phyloP scores from a whole-genome alignment of 1,140 invertebrate species.

The Phthorimaea operculella region DNA sequence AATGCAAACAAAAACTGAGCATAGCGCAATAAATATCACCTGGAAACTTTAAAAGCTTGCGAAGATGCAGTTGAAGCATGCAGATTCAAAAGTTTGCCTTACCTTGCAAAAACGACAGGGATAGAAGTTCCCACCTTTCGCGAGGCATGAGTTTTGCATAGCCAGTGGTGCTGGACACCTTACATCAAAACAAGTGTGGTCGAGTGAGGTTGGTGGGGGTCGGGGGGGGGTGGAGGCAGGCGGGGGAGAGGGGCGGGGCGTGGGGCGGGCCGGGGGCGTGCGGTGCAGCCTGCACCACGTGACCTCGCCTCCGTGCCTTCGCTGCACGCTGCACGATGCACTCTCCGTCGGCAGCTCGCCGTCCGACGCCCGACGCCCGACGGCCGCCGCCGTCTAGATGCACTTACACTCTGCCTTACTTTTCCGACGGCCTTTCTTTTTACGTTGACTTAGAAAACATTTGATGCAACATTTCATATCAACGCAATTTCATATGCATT shows the following conservation, averaged over 20 bases:
- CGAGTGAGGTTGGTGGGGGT: conserved; percentile 24
- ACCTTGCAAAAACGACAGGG: conserved; percentile 21
- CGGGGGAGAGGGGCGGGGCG: conserved; percentile 27
- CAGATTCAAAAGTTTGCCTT: conserved; percentile 23
- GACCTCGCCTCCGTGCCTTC: background rate
- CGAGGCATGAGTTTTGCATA: conserved; percentile 52
- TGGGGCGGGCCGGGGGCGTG: conserved; percentile 37
- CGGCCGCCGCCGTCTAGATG: background rate
- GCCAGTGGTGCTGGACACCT: conserved; percentile 44
- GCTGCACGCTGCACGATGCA: conserved; percentile 22
- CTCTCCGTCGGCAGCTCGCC: background rate
- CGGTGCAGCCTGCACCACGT: conserved; percentile 45
- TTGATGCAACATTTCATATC: too few relatives aligned
- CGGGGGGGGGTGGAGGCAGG: conserved; percentile 16
- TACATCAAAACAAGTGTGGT: conserved; percentile 64
- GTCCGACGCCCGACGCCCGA: background rate
- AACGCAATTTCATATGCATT: too few relatives aligned
- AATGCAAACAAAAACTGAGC: too few relatives aligned
- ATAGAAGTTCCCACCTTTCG: conserved; percentile 26
- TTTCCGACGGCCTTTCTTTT: too few relatives aligned
- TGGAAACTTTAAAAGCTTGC: background rate
- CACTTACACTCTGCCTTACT: too few relatives aligned
- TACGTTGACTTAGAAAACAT: too few relatives aligned
- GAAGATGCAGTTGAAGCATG: conserved; percentile 9
- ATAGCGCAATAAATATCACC: background rate